These are phyloP conservation scores for Macaria liturata DNA, from an alignment of 2,888 invertebrate genomes.

Conservation along the genomic window DNA sequence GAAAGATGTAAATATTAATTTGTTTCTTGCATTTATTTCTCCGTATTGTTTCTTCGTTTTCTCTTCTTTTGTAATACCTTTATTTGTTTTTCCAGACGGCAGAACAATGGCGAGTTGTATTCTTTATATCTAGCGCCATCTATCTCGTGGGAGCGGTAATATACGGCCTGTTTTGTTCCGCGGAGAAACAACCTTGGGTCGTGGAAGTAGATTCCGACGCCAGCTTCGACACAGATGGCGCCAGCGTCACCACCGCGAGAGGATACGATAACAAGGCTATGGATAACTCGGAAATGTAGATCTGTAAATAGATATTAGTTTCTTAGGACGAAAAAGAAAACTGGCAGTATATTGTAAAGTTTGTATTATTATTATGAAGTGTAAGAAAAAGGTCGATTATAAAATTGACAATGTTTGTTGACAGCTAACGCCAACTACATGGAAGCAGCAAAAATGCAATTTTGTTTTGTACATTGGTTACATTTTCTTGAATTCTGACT, in stretches of 20 bases:
- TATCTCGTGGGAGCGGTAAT: conserved; percentile 92
- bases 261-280: conserved; percentile 70
- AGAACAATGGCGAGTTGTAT: conserved; percentile 93
- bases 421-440: no score
- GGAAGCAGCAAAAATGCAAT: no score
- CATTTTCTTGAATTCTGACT: no score
- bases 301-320: neutral
- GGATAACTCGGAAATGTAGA: conserved; percentile 65
- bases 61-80: neutral
- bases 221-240: conserved; percentile 71
- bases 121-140: conserved; percentile 92
- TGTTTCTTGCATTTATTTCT: no score
- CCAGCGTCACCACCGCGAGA: conserved; percentile 63
- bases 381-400: no score
- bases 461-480: no score
- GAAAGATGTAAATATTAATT: no score
- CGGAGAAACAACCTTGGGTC: conserved; percentile 93
- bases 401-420: no score
- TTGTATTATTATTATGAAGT: no score
- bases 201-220: conserved; percentile 67
- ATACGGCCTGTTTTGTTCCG: conserved; percentile 91
- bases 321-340: no score
- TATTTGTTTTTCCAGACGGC: conserved; percentile 79
- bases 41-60: no score
- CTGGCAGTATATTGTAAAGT: no score